Base-by-base conservation (phyloP, 1,140 invertebrate species). In the Monomorium pharaonis region DNA sequence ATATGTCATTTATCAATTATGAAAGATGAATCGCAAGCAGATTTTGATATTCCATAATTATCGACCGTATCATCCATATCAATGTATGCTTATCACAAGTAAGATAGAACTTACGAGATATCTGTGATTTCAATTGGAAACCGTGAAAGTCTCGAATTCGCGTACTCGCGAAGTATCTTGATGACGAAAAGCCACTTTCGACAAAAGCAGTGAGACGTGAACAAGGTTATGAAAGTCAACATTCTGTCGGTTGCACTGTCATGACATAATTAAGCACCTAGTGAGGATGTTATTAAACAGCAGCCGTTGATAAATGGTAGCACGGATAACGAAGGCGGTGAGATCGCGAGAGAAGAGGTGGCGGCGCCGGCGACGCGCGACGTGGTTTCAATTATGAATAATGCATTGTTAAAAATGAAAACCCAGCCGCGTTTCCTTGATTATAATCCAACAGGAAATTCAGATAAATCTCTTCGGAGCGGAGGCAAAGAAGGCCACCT, bases 371-470 rank as follows among this genome's bases (percentile, higher is more conserved):
- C 49, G 47, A 24, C 65, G 44, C 16, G 49, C 56, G 49, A 51
- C 70, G 56, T n/a, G 44, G 21, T 74, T 44, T 58, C 85, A 81
- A 85, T 88, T 88, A 87, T 86, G 85, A 90, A 91, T 85, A 84
- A 89, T 86, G 85, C 80, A 86, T 89, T 87, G 86, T 89, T 84
- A 88, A 89, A 87, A 91, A 86, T 65, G 51, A 88, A 84, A 84
- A 85, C 84, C 24, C 63, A 42, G 60, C 58, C 58, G 56, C 84
- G 62, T 88, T 77, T 84, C 67, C 70, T 65, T 89, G 88, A 92
- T 91, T 90, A 86, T 89, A 89, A 92, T 92, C 80, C 84, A 77
- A 65, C 88, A 84, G 86, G 62, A 90, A 90, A 91, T 89, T 92
- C 85, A 87, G 86, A 92, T 91, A 89, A 91, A 92, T 91, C 90